Conservation (phyloP, 2,113 vertebrate genomes). For the Microcebus griseorufus region DNA sequence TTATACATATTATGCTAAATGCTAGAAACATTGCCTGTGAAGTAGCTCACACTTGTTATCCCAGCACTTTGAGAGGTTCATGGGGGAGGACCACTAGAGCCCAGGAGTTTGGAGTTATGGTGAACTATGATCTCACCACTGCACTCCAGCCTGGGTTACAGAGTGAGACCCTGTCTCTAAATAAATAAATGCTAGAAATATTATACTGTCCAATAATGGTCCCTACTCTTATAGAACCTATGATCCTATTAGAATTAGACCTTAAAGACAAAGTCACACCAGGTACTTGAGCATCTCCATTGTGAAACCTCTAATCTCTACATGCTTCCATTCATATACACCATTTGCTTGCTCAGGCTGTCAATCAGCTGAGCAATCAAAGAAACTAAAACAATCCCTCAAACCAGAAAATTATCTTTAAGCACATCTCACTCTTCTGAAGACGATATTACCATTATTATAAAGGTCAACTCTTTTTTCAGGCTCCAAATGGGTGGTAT, state of each 20-base stretch:
- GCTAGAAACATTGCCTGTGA: not conserved
- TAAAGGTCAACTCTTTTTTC: not conserved
- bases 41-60: no score
- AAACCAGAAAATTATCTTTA: not conserved
- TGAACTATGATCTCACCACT: no score
- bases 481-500: not conserved
- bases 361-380: not conserved
- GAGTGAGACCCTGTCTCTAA: no score
- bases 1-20: not conserved
- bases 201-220: not conserved
- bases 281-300: not conserved
- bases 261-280: not conserved
- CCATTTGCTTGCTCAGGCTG: not conserved
- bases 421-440: not conserved
- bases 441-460: not conserved
- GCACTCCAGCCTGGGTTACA: no score
- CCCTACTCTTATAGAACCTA: not conserved
- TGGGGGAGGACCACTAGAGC: no score
- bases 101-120: no score
- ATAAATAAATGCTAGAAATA: not conserved
- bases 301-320: not conserved
- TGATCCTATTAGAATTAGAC: not conserved
- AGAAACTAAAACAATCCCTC: not conserved
- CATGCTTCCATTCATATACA: not conserved
- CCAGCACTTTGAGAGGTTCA: no score